Conservation (phyloP, 2,888 invertebrate species). For the Azorinus chamasolen region DNA sequence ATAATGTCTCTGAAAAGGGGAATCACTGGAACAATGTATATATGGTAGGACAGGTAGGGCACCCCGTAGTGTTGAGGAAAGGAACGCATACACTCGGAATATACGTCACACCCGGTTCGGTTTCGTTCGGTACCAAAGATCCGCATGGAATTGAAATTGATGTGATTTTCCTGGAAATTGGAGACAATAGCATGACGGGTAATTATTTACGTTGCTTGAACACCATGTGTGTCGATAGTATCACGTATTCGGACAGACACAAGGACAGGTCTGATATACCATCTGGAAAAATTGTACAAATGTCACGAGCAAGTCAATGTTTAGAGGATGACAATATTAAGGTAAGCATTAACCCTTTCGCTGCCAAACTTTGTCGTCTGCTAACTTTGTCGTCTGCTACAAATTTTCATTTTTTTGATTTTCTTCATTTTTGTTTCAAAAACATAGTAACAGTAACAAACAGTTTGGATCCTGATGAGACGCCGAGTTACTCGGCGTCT, state of each 20-base stretch:
- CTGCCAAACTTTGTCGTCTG: no score
- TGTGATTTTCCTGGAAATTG: constrained; percentile 32
- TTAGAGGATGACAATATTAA: constrained; percentile 49
- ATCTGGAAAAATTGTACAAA: constrained; percentile 44
- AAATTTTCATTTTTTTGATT: no score
- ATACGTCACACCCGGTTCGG: constrained; percentile 14
- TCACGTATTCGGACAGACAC: constrained; percentile 42
- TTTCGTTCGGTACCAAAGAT: constrained; percentile 1
- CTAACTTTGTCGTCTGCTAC: no score
- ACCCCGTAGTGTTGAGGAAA: constrained; percentile 13
- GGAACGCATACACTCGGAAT: constrained; percentile 34
- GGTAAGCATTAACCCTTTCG: constrained; percentile 18
- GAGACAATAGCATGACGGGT: constrained; percentile 32
- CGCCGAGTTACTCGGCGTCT: no score
- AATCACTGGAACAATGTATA: constrained; percentile 32
- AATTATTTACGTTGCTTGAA: constrained; percentile 44
- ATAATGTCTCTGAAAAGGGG: constrained; percentile 27
- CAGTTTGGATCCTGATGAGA: no score
- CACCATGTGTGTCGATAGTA: constrained; percentile 43
- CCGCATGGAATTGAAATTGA: constrained; percentile 44
- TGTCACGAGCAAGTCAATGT: constrained; percentile 43
- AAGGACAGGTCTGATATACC: constrained; percentile 40
- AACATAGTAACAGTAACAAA: no score
- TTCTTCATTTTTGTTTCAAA: no score
- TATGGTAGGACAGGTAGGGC: constrained; percentile 26